Percentiles rank a stretch among this genome's conserved stretches.
These are phyloP conservation scores for Actinostola sp. DNA, from an alignment of 92 coral and sea anemone genomes.

Conservation along the genomic window DNA sequence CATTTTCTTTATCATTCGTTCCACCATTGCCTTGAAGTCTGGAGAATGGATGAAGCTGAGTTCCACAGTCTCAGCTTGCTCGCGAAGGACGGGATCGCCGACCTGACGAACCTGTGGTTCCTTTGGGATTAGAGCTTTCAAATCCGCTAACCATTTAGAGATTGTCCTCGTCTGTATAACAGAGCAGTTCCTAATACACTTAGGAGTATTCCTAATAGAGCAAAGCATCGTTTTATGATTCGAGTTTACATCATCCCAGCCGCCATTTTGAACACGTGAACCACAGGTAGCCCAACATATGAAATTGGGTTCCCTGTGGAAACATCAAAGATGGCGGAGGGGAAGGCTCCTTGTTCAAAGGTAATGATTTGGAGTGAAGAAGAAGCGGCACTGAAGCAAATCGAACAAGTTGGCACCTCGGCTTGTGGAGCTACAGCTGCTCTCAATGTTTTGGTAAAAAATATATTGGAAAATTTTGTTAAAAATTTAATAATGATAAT, in stretches of 20 bases:
- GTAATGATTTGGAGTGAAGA: conserved; percentile 73
- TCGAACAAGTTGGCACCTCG: conserved; percentile 70
- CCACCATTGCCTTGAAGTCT: conserved; percentile 83
- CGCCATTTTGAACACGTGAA: conserved; percentile 31
- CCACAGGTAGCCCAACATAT: not conserved
- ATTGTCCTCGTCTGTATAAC: conserved; percentile 26
- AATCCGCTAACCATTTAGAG: conserved; percentile 56
- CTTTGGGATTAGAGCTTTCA: conserved; percentile 44
- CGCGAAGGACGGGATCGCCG: conserved; percentile 86
- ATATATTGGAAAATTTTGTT: too few species aligned
- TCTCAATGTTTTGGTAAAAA: conserved; percentile 73
- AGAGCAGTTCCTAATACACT: not conserved
- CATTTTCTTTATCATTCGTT: conserved; percentile 86
- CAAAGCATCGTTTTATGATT: not conserved
- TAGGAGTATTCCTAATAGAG: not conserved
- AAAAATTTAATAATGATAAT: too few species aligned
- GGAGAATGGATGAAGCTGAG: conserved; percentile 75
- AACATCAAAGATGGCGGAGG: conserved; percentile 48
- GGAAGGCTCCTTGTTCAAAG: conserved; percentile 31
- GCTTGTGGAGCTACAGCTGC: conserved; percentile 91
- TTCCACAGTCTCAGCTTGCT: conserved; percentile 79
- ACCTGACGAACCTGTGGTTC: conserved; percentile 81
- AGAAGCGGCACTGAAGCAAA: conserved; percentile 59
- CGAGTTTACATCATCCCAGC: not conserved
- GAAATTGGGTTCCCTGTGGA: conserved; percentile 16